phyloP scores from a whole-genome alignment of 2,888 invertebrate genomes.

The Eretmocerus hayati region DNA sequence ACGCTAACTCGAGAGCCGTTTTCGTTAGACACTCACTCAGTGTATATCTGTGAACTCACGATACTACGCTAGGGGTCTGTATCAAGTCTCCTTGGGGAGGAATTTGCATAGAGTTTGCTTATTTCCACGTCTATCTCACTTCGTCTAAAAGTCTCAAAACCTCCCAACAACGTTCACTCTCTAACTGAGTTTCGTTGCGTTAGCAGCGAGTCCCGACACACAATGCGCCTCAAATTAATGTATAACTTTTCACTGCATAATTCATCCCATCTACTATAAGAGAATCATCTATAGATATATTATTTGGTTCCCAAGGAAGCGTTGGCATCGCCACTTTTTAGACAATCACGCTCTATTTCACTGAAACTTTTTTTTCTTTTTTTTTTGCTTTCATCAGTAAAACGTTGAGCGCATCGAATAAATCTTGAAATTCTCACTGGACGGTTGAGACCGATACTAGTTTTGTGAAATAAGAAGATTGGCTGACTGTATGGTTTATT shows the following conservation, averaged over 20 bases:
- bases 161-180: no score
- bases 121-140: constrained; percentile 10
- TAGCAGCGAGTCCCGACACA: constrained; percentile 7
- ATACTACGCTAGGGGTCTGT: not conserved
- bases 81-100: not conserved
- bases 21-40: not conserved
- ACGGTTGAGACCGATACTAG: not conserved
- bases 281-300: no score
- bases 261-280: constrained; percentile 10
- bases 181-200: constrained; percentile 4
- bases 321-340: not conserved
- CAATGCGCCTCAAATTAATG: constrained; percentile 16
- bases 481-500: no score
- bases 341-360: constrained; percentile 1
- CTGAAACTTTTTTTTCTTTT: no score
- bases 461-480: not conserved
- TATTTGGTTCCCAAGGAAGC: not conserved
- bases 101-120: constrained; percentile 16
- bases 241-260: constrained; percentile 17
- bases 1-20: not conserved
- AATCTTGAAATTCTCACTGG: not conserved
- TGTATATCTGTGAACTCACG: no score
- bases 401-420: not conserved
- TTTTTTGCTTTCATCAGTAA: no score
- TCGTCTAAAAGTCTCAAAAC: no score